A percentile compares a stretch with the other conserved stretches of the same genome.
Evolutionary conservation across 2,797 vertebrate genomes (phyloP).

Genomic region (Ibycter americanus): DNA sequence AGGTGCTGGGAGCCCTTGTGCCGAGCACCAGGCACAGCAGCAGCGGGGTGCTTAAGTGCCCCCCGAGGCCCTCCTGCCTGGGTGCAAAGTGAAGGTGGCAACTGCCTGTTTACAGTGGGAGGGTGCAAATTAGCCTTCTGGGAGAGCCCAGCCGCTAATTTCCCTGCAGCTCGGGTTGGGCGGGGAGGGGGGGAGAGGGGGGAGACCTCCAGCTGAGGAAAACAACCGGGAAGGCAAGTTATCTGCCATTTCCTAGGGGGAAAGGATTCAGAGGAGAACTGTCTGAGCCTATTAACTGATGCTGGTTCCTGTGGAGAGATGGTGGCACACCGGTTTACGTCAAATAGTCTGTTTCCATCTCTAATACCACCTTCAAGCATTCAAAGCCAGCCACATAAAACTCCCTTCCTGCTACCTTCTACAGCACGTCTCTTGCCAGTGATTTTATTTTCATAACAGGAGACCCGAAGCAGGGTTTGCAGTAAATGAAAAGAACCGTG

Average conservation of each 20-base stretch:
- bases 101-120: conserved; percentile 6
- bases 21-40: not conserved
- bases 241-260: conserved; percentile 53
- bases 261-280: conserved; percentile 48
- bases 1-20: not conserved
- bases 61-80: not conserved
- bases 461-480: conserved; percentile 3
- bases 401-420: not conserved
- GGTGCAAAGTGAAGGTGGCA: not conserved
- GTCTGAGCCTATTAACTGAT: conserved; percentile 57
- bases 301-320: conserved; percentile 45
- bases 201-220: conserved; percentile 29
- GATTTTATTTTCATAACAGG: conserved; percentile 13
- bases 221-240: conserved; percentile 18
- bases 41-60: not conserved
- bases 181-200: too few species aligned
- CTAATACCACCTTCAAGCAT: not conserved
- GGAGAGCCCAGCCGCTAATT: not conserved
- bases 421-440: not conserved
- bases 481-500: conserved; percentile 41
- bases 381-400: not conserved
- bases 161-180: not conserved
- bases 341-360: conserved; percentile 34
- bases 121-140: conserved; percentile 31
- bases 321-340: conserved; percentile 29